phyloP scores from a whole-genome alignment of 2,888 invertebrate species.

The Campoletis raptor region DNA sequence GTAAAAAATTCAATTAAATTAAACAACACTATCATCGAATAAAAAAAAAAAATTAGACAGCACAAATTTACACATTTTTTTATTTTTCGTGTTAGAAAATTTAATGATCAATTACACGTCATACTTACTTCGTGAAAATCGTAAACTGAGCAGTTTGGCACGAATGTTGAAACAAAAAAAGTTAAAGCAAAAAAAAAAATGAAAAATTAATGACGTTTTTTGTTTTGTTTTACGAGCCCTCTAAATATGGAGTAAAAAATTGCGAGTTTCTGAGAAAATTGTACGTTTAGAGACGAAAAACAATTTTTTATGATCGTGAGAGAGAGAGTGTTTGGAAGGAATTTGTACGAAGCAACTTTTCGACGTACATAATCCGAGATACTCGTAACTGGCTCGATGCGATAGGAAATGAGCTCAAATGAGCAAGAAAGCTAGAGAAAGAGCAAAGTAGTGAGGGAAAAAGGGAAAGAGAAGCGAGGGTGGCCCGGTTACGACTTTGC shows the following conservation, averaged over 20 bases:
- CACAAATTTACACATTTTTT: not conserved
- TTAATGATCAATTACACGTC: not conserved
- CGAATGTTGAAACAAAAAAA: not conserved
- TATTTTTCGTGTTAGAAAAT: not conserved
- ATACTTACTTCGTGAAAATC: not conserved
- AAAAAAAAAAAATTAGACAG: not conserved
- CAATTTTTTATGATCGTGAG: slow-evolving; percentile 63
- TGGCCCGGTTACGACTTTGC: slow-evolving; percentile 64
- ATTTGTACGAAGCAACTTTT: not conserved
- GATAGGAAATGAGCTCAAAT: slow-evolving; percentile 45
- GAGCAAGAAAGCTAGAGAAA: slow-evolving; percentile 31
- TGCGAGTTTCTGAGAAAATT: not conserved
- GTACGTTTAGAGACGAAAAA: slow-evolving; percentile 26
- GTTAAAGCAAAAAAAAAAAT: too few relatives aligned
- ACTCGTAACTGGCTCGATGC: slow-evolving; percentile 4
- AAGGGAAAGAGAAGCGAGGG: slow-evolving; percentile 56
- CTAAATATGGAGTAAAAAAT: slow-evolving; percentile 12
- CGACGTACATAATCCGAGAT: not conserved
- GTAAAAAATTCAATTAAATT: not conserved
- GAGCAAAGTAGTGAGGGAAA: slow-evolving; percentile 38
- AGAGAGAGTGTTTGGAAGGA: not conserved
- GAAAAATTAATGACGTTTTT: not conserved
- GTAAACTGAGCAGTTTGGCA: too few relatives aligned
- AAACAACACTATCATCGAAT: not conserved
- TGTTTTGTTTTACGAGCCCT: not conserved